These are phyloP conservation scores for Colaptes auratus DNA, from an alignment of 2,113 vertebrate species.

Conservation along the genomic window DNA sequence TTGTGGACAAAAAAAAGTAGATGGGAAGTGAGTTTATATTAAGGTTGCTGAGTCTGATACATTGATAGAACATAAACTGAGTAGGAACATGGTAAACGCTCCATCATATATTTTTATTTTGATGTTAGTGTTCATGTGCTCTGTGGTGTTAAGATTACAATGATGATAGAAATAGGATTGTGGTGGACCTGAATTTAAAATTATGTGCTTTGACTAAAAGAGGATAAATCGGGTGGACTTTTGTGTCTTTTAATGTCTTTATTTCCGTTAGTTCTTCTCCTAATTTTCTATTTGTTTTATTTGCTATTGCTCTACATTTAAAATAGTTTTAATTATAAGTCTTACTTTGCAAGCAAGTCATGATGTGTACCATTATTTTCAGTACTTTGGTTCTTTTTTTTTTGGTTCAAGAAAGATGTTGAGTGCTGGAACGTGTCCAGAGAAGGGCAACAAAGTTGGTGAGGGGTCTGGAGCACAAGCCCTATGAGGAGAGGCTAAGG, in stretches of 20 bases:
- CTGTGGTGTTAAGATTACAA: background rate
- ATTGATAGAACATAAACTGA: constrained; percentile 22
- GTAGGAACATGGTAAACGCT: constrained; percentile 4
- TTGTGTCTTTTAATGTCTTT: background rate
- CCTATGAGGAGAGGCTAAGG: no score
- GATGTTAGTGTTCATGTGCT: background rate
- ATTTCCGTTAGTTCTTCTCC: background rate
- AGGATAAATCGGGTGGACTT: background rate
- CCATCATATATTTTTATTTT: constrained; percentile 41
- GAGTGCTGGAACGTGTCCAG: no score
- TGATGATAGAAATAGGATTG: background rate
- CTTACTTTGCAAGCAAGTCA: background rate
- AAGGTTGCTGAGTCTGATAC: constrained; percentile 21
- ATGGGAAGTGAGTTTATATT: constrained; percentile 35
- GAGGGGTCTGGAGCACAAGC: no score
- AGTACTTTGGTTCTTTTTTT: background rate
- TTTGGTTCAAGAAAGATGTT: no score
- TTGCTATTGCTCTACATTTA: background rate
- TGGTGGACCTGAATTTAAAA: background rate
- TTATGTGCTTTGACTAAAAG: background rate
- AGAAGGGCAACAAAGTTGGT: no score
- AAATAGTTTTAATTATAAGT: background rate
- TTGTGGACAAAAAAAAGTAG: background rate
- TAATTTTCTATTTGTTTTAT: background rate
- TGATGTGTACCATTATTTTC: background rate